phyloP scores from a whole-genome alignment of 2,888 invertebrate genomes.

The Loripinus fragilis region DNA sequence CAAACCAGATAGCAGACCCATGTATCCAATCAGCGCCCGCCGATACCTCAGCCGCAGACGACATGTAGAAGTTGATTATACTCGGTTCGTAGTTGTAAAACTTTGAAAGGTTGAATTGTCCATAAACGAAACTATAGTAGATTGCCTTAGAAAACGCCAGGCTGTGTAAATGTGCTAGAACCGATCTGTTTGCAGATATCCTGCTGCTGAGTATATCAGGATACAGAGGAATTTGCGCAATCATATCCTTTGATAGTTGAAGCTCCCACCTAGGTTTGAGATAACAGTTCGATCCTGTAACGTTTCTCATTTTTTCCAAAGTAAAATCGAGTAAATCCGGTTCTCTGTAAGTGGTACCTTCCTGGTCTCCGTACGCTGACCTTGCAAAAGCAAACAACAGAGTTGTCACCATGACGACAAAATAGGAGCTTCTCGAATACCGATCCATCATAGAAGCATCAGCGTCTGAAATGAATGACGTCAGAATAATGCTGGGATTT shows the following conservation, averaged over 20 bases:
- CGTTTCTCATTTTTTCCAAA: conserved; percentile 73
- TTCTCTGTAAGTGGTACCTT: too few relatives aligned
- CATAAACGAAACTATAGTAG: conserved; percentile 85
- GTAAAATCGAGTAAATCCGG: neutral
- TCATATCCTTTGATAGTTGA: conserved; percentile 91
- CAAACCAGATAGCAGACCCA: conserved; percentile 95
- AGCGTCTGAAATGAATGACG: too few relatives aligned
- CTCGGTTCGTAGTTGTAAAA: conserved; percentile 95
- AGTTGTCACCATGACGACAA: too few relatives aligned
- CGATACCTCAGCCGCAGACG: conserved; percentile 96
- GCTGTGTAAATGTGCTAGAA: conserved; percentile 95
- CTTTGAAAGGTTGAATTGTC: conserved; percentile 66
- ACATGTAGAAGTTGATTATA: conserved; percentile 98
- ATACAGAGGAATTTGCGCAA: conserved; percentile 88
- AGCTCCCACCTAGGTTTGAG: conserved; percentile 93
- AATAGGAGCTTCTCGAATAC: too few relatives aligned
- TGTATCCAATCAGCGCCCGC: conserved; percentile 92
- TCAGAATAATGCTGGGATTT: too few relatives aligned
- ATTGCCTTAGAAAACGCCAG: conserved; percentile 97
- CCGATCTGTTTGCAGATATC: conserved; percentile 95
- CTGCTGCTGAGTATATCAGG: conserved; percentile 85
- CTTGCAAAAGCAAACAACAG: too few relatives aligned
- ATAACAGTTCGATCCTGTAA: conserved; percentile 93
- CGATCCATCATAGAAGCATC: too few relatives aligned
- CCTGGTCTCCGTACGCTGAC: too few relatives aligned